Conservation (phyloP, 1,140 invertebrate genomes). For the Eupristina koningsbergeri region DNA sequence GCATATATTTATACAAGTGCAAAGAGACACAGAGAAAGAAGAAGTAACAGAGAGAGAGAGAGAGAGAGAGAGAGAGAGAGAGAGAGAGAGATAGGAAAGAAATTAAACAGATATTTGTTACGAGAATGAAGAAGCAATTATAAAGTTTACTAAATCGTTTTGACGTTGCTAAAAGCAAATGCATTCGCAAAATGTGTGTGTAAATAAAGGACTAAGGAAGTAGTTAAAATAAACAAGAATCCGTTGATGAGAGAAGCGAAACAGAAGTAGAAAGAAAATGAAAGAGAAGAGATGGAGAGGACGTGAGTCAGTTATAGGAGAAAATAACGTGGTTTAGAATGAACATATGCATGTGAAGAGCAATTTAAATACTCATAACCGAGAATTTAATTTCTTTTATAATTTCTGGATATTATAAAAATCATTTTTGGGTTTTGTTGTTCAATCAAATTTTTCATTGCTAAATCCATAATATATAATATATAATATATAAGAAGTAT, state of each 20-base stretch:
- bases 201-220: not conserved
- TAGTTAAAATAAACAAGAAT: not conserved
- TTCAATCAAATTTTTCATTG: not conserved
- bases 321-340: not conserved
- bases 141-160: slow-evolving; percentile 20
- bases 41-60: no score
- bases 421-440: not conserved
- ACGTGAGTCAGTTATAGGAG: not conserved
- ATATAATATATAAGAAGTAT: not conserved
- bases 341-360: not conserved
- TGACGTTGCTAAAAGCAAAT: not conserved
- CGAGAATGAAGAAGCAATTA: not conserved
- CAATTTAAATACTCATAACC: slow-evolving; percentile 1
- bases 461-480: not conserved
- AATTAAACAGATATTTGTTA: not conserved
- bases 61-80: not conserved
- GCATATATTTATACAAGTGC: no score
- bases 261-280: not conserved
- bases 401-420: not conserved
- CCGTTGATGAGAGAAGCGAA: not conserved
- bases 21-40: not conserved
- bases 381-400: not conserved
- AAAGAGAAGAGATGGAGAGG: not conserved
- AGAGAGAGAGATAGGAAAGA: not conserved
- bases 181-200: not conserved